These are phyloP conservation scores for Corynorhinus townsendii DNA, from an alignment of 2,113 vertebrate genomes.

Conservation along the genomic window DNA sequence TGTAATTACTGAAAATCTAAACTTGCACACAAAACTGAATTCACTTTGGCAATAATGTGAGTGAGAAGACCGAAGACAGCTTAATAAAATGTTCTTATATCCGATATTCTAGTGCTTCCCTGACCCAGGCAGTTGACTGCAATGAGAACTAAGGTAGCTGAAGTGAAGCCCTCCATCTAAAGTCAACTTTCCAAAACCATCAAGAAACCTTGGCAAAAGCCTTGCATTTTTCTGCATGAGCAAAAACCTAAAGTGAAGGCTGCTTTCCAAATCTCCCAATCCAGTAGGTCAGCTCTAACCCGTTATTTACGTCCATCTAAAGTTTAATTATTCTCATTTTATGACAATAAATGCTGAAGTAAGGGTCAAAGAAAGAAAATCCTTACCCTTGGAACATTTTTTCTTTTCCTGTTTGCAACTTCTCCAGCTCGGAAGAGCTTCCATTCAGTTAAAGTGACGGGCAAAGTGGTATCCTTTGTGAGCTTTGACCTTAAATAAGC, in stretches of 20 bases:
- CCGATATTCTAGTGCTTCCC: background rate
- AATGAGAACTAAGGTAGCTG: background rate
- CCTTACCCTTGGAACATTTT: constrained; percentile 81
- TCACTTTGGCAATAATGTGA: background rate
- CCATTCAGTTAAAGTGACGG: constrained; percentile 82
- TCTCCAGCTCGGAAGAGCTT: constrained; percentile 82
- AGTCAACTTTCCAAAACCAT: background rate
- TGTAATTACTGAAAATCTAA: constrained; percentile 41
- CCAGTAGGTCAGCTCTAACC: constrained; percentile 12
- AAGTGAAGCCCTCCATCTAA: background rate
- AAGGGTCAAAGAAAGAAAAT: constrained; percentile 18
- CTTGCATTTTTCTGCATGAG: background rate
- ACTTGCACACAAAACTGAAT: constrained; percentile 15
- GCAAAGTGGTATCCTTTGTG: constrained; percentile 81
- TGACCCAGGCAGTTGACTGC: background rate
- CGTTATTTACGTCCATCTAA: background rate
- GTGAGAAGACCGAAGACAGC: background rate
- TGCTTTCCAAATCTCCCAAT: constrained; percentile 14
- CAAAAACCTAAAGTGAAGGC: constrained; percentile 14
- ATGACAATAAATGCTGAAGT: constrained; percentile 15
- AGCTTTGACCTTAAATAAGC: constrained; percentile 67
- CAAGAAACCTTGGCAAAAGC: constrained; percentile 12
- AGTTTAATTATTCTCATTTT: constrained; percentile 11
- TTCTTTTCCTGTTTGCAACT: constrained; percentile 76
- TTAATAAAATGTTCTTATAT: background rate